phyloP scores from a whole-genome alignment of 2,888 invertebrate genomes.

The Cataglyphis rosenhaueri region DNA sequence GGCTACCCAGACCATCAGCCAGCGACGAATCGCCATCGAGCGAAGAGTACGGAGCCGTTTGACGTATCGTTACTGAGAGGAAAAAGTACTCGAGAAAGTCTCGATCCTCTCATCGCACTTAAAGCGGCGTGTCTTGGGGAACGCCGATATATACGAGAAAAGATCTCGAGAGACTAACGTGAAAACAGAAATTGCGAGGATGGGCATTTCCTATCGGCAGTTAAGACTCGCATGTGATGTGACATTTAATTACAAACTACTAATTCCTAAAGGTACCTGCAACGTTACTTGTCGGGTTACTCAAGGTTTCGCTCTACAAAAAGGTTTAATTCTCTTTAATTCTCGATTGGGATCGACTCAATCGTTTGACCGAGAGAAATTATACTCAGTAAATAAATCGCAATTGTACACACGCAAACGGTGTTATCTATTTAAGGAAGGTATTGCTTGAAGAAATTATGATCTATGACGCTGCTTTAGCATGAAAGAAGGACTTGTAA shows the following conservation, averaged over 20 bases:
- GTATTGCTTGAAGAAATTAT: not conserved
- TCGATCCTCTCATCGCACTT: constrained; percentile 51
- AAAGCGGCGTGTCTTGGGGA: not conserved
- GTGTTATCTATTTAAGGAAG: not conserved
- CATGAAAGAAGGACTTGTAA: constrained; percentile 10
- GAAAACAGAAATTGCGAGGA: constrained; percentile 15
- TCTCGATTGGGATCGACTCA: constrained; percentile 46
- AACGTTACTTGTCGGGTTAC: constrained; percentile 11
- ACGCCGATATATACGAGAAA: constrained; percentile 9
- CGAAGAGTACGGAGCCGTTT: constrained; percentile 84
- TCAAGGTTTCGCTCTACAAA: not conserved
- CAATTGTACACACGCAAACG: not conserved
- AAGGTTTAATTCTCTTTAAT: constrained; percentile 28
- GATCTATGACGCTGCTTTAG: not conserved
- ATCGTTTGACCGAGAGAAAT: not conserved
- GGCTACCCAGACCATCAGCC: constrained; percentile 81
- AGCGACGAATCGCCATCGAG: constrained; percentile 85
- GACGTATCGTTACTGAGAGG: constrained; percentile 62
- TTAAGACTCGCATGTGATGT: not conserved
- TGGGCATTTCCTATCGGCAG: not conserved
- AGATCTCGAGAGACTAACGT: constrained; percentile 22
- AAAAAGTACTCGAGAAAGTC: constrained; percentile 38
- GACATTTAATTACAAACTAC: constrained; percentile 10
- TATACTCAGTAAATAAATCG: constrained; percentile 16
- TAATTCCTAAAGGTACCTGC: constrained; percentile 26